Evolutionary conservation across 2,888 invertebrate species (phyloP).

Genomic region (Pterobdella sp.): DNA sequence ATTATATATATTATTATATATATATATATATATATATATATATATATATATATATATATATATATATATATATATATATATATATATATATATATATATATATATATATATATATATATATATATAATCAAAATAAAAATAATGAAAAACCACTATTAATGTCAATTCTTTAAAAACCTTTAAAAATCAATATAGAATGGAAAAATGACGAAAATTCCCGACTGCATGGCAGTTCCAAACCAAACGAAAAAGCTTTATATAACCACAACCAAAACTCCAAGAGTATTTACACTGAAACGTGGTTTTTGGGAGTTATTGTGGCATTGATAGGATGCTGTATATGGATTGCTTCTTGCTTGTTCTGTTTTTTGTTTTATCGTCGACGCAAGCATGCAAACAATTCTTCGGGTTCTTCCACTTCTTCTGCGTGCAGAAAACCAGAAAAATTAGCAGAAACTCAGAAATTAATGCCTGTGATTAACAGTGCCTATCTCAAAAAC

Average conservation of each 20-base stretch:
- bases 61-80: too few species aligned
- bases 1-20: too few species aligned
- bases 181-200: background rate
- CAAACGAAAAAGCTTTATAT: background rate
- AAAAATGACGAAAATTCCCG: background rate
- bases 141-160: too few species aligned
- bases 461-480: slow-evolving; percentile 5
- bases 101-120: too few species aligned
- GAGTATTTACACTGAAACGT: slow-evolving; percentile 22
- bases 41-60: too few species aligned
- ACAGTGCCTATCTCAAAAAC: slow-evolving; percentile 6
- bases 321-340: slow-evolving; percentile 11
- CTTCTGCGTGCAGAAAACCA: slow-evolving; percentile 8
- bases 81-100: too few species aligned
- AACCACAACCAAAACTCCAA: background rate
- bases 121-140: too few species aligned
- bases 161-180: background rate
- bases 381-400: background rate
- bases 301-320: slow-evolving; percentile 24
- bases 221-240: background rate
- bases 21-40: too few species aligned
- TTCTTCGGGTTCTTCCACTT: slow-evolving; percentile 2
- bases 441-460: background rate
- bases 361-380: slow-evolving; percentile 17
- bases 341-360: slow-evolving; percentile 20